Evolutionary conservation across 2,888 invertebrate species (phyloP).

Genomic region (Tribolium freemani): DNA sequence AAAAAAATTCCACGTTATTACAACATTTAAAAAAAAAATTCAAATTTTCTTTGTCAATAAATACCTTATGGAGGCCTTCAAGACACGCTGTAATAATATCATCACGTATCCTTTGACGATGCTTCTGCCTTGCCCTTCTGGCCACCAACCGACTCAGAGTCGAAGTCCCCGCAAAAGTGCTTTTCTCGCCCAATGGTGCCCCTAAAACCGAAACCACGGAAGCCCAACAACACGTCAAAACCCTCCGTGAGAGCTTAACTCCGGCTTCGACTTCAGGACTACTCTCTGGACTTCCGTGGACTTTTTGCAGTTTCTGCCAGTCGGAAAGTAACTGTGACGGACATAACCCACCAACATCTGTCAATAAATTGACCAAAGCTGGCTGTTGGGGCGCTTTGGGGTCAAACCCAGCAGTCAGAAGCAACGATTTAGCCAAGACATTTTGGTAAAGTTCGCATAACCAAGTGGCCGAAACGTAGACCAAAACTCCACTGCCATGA

Average conservation of each 20-base stretch:
- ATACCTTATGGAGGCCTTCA: slow-evolving; percentile 88
- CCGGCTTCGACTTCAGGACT: slow-evolving; percentile 85
- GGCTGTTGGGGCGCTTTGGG: slow-evolving; percentile 71
- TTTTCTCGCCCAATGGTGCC: slow-evolving; percentile 76
- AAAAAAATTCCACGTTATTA: too few species aligned
- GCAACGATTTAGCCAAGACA: slow-evolving; percentile 80
- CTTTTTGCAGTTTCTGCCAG: slow-evolving; percentile 87
- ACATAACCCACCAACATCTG: slow-evolving; percentile 88
- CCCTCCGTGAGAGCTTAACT: slow-evolving; percentile 80
- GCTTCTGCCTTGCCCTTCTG: slow-evolving; percentile 69
- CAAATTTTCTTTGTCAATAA: too few species aligned
- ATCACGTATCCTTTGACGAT: slow-evolving; percentile 77
- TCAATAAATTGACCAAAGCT: slow-evolving; percentile 81
- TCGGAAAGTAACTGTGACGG: slow-evolving; percentile 89
- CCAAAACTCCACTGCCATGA: slow-evolving; percentile 91
- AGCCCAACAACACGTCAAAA: slow-evolving; percentile 93
- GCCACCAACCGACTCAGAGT: slow-evolving; percentile 73
- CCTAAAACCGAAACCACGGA: slow-evolving; percentile 91
- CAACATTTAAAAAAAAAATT: too few species aligned
- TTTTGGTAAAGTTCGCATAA: slow-evolving; percentile 92
- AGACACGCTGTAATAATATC: slow-evolving; percentile 87
- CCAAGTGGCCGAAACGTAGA: slow-evolving; percentile 95
- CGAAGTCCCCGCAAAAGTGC: slow-evolving; percentile 65
- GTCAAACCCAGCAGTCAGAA: slow-evolving; percentile 79
- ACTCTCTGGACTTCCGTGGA: slow-evolving; percentile 75